A percentile compares a stretch with the other conserved stretches of the same genome.
Evolutionary conservation across 1,140 invertebrate species (phyloP).

Genomic region (Lordiphosa collinella): DNA sequence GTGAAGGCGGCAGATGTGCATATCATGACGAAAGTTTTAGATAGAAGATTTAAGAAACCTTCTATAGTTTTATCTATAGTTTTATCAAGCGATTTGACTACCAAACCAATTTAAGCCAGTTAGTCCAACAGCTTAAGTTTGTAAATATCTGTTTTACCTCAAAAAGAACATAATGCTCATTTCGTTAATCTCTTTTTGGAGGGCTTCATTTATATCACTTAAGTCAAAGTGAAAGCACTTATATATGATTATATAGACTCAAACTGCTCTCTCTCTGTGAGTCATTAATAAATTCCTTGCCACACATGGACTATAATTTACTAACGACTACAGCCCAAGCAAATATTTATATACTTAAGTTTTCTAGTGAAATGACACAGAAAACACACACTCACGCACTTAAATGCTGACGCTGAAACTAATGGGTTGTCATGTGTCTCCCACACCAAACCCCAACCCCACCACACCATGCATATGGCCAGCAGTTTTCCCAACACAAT

Average conservation of each 20-base stretch:
- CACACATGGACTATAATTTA: conserved; percentile 24
- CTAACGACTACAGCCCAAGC: conserved; percentile 20
- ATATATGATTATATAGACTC: conserved; percentile 26
- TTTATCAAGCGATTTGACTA: no score
- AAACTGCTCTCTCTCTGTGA: background rate
- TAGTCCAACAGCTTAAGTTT: no score
- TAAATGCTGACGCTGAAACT: conserved; percentile 21
- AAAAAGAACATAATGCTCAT: no score
- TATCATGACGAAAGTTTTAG: background rate
- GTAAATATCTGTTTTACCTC: no score
- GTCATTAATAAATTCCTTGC: conserved; percentile 27
- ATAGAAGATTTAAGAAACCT: background rate
- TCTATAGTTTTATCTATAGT: no score
- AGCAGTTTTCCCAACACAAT: conserved; percentile 13
- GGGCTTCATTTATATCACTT: conserved; percentile 3
- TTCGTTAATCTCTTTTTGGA: background rate
- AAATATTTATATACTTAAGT: conserved; percentile 6
- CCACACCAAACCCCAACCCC: background rate
- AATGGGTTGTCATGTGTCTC: conserved; percentile 33
- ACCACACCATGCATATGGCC: conserved; percentile 8
- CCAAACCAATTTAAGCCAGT: no score
- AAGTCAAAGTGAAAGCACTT: conserved; percentile 17
- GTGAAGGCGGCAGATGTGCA: background rate
- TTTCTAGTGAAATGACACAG: conserved; percentile 35
- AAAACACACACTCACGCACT: conserved; percentile 25